These are phyloP conservation scores for Sialis fuliginosa DNA, from an alignment of 2,888 invertebrate species.

Conservation along the genomic window DNA sequence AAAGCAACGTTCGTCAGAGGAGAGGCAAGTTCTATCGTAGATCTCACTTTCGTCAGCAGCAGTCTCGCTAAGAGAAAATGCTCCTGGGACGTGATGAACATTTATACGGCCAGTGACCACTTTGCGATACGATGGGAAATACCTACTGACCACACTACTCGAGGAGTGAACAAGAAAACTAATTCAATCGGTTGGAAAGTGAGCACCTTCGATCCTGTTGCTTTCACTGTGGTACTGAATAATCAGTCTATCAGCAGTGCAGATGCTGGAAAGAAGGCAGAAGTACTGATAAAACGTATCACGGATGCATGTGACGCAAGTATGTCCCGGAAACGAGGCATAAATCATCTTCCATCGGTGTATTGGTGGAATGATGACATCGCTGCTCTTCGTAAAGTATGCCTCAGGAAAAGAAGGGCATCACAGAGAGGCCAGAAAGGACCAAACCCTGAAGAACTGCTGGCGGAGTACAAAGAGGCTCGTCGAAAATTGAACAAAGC, in stretches of 20 bases:
- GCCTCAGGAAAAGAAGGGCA: neutral
- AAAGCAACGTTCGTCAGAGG: constrained; percentile 9
- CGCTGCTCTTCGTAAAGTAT: neutral
- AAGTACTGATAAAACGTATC: neutral
- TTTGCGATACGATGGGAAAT: constrained; percentile 7
- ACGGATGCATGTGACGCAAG: neutral
- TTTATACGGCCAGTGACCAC: constrained; percentile 10
- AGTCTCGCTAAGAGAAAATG: constrained; percentile 7
- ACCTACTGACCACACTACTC: neutral
- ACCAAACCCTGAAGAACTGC: constrained; percentile 1
- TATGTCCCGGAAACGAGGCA: neutral
- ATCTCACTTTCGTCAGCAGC: constrained; percentile 12
- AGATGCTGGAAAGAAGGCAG: neutral
- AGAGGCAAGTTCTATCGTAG: constrained; percentile 10
- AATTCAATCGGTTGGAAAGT: constrained; percentile 1
- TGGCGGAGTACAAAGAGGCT: constrained; percentile 3
- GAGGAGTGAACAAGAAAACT: neutral
- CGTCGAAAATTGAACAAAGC: neutral
- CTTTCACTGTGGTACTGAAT: neutral
- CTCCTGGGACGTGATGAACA: constrained; percentile 7
- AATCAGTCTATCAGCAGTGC: neutral
- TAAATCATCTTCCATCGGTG: neutral
- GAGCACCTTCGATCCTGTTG: neutral
- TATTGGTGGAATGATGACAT: constrained; percentile 7
- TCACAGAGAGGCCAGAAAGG: neutral